phyloP scores from a whole-genome alignment of 2,888 invertebrate species.

The Panorpa germanica region DNA sequence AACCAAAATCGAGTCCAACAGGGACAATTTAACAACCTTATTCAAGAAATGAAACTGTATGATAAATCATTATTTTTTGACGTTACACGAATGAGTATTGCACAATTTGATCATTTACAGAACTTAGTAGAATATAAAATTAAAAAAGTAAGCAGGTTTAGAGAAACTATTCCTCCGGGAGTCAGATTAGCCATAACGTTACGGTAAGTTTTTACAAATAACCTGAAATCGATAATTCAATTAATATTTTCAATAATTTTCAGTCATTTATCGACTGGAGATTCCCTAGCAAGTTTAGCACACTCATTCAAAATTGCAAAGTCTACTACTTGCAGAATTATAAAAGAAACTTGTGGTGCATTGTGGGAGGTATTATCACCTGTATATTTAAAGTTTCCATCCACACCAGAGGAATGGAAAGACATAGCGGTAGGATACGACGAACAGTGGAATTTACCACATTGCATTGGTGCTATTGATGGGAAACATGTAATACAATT shows the following conservation, averaged over 20 bases:
- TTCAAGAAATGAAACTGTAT: too few species aligned
- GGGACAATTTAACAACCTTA: too few species aligned
- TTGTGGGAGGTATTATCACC: slow-evolving; percentile 3
- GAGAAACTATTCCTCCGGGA: not conserved
- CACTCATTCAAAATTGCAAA: slow-evolving; percentile 7
- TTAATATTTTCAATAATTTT: slow-evolving; percentile 1
- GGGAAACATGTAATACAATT: slow-evolving; percentile 15
- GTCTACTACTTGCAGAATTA: slow-evolving; percentile 7
- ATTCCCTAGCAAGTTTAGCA: not conserved
- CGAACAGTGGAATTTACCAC: slow-evolving; percentile 13
- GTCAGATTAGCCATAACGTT: slow-evolving; percentile 5
- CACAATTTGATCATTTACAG: too few species aligned
- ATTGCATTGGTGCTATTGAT: slow-evolving; percentile 14
- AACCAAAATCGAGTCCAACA: too few species aligned
- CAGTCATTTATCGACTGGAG: slow-evolving; percentile 5
- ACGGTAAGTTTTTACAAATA: slow-evolving; percentile 1
- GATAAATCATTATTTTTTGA: too few species aligned
- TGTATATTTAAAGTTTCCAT: slow-evolving; percentile 1
- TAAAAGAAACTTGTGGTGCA: slow-evolving; percentile 6
- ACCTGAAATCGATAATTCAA: not conserved
- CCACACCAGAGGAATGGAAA: not conserved
- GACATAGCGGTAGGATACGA: slow-evolving; percentile 11
- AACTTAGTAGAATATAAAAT: too few species aligned
- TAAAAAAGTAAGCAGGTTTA: too few species aligned
- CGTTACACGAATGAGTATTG: too few species aligned